phyloP scores from a whole-genome alignment of 1,140 invertebrate species.

The Papilio polyxenes region DNA sequence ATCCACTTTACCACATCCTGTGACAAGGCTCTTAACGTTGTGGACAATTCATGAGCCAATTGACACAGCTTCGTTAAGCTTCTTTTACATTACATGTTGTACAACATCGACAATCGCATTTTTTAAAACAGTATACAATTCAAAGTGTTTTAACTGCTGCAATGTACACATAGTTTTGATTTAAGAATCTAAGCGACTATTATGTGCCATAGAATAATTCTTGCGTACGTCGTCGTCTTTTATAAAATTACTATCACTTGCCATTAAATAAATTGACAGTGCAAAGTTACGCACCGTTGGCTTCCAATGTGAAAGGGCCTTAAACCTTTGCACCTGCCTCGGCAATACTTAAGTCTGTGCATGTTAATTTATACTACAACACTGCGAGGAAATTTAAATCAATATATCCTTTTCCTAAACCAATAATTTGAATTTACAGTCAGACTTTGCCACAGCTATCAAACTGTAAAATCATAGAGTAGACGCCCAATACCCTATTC shows the following conservation, averaged over 20 bases:
- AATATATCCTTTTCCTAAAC: background rate
- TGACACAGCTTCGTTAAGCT: slow-evolving; percentile 10
- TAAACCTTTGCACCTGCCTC: background rate
- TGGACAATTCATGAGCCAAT: background rate
- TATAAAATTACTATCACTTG: no score
- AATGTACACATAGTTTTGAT: no score
- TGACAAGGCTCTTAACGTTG: background rate
- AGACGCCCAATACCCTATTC: slow-evolving; percentile 11
- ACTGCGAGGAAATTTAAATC: background rate
- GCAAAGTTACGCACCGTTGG: background rate
- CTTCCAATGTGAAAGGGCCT: background rate
- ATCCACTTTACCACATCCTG: slow-evolving; percentile 6
- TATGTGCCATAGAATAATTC: no score
- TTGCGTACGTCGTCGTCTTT: no score
- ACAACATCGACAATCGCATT: background rate
- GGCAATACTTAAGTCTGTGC: background rate
- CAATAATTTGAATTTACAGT: background rate
- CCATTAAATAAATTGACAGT: background rate
- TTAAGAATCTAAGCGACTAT: no score
- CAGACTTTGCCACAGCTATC: background rate
- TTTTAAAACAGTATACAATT: no score
- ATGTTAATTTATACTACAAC: background rate
- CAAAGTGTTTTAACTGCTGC: no score
- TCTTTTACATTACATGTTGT: background rate
- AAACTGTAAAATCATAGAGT: background rate